These are phyloP conservation scores for Parelbella ahira DNA, from an alignment of 2,888 invertebrate species.

Conservation along the genomic window DNA sequence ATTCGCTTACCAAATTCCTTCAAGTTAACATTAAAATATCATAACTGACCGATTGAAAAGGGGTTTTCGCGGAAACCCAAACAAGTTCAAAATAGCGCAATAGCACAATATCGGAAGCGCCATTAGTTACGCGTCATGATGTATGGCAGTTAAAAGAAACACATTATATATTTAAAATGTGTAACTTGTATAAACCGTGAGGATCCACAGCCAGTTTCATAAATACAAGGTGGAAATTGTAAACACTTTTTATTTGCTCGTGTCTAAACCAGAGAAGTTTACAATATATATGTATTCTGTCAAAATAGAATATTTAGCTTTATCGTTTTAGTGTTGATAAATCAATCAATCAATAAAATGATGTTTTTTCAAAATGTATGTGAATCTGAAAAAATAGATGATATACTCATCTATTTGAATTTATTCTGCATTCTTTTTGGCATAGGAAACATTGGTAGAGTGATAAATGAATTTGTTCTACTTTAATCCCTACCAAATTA, in stretches of 20 bases:
- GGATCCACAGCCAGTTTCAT: neutral
- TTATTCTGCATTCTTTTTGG: too few relatives aligned
- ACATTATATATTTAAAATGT: neutral
- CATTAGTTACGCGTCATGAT: slow-evolving; percentile 1
- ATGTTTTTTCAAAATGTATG: too few relatives aligned
- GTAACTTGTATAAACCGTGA: neutral
- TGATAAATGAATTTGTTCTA: too few relatives aligned
- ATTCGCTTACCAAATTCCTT: slow-evolving; percentile 15
- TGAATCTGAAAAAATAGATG: too few relatives aligned
- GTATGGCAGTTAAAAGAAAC: neutral
- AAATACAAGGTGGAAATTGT: too few relatives aligned
- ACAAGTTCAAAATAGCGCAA: slow-evolving; percentile 26
- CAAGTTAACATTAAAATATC: slow-evolving; percentile 14
- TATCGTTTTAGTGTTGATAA: slow-evolving; percentile 1
- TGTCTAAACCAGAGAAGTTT: too few relatives aligned
- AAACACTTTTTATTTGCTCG: too few relatives aligned
- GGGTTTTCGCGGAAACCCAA: slow-evolving; percentile 13
- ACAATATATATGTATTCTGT: too few relatives aligned
- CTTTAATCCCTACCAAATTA: too few relatives aligned
- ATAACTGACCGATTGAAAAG: slow-evolving; percentile 13
- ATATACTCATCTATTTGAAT: too few relatives aligned
- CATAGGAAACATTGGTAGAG: too few relatives aligned
- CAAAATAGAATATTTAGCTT: slow-evolving; percentile 5
- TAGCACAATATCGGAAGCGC: slow-evolving; percentile 20
- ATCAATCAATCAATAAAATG: neutral